phyloP scores from a whole-genome alignment of 2,888 invertebrate genomes.

The Dromius quadrimaculatus region DNA sequence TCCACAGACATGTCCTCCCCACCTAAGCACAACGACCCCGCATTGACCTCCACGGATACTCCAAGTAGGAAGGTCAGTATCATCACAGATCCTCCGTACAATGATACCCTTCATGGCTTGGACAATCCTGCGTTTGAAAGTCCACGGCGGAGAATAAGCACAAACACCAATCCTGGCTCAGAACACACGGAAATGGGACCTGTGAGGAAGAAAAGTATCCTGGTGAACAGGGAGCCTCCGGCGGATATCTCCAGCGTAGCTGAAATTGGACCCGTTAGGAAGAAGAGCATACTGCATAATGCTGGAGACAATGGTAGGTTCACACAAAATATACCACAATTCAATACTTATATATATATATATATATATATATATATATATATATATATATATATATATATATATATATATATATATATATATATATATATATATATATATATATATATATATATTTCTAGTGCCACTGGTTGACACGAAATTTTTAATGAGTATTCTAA shows the following conservation, averaged over 20 bases:
- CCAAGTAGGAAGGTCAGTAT: slow-evolving; percentile 37
- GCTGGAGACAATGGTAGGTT: slow-evolving; percentile 64
- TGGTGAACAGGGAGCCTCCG: slow-evolving; percentile 70
- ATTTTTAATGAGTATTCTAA: no score
- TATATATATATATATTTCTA: no score
- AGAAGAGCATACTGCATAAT: slow-evolving; percentile 79
- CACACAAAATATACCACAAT: no score
- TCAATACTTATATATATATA: no score
- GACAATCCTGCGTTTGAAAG: slow-evolving; percentile 77
- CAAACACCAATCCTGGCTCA: slow-evolving; percentile 56
- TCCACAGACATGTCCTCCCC: slow-evolving; percentile 19
- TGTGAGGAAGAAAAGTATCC: slow-evolving; percentile 78
- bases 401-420: no score
- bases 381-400: no score
- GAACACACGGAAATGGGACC: slow-evolving; percentile 75
- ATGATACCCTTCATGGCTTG: slow-evolving; percentile 69
- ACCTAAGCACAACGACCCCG: slow-evolving; percentile 1
- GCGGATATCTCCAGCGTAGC: slow-evolving; percentile 56
- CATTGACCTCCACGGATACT: not conserved
- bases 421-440: no score
- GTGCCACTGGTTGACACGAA: no score
- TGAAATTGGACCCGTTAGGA: slow-evolving; percentile 77
- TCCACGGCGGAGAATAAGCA: slow-evolving; percentile 63
- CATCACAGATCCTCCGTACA: slow-evolving; percentile 14
- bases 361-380: no score